These are phyloP conservation scores for Chelidonichthys spinosus DNA, from an alignment of 2,797 vertebrate genomes.

Conservation along the genomic window DNA sequence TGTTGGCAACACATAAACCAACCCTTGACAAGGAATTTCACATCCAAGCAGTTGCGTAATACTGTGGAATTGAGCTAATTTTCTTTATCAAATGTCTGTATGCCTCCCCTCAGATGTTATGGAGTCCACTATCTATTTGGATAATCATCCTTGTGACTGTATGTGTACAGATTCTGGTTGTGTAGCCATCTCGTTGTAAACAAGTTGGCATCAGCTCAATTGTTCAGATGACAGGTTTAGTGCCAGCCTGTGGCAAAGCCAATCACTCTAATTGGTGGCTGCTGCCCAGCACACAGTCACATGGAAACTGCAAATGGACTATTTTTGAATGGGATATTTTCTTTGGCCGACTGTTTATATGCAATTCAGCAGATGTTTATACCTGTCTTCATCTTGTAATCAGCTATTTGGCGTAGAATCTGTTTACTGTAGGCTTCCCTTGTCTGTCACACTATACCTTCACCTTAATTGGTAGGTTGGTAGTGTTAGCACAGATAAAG, in stretches of 20 bases:
- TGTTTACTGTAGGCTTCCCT: not conserved
- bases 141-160: not conserved
- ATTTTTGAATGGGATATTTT: constrained; percentile 13
- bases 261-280: constrained; percentile 20
- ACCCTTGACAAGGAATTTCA: not conserved
- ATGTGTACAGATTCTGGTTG: not conserved
- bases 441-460: constrained; percentile 8
- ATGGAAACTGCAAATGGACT: constrained; percentile 19
- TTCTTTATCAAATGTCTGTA: too few species aligned
- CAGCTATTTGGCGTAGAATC: constrained; percentile 16
- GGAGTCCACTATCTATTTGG: not conserved
- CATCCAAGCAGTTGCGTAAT: not conserved
- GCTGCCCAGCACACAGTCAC: constrained; percentile 1
- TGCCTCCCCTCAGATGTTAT: not conserved
- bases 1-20: constrained; percentile 31
- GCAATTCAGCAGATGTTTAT: constrained; percentile 15
- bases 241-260: constrained; percentile 10
- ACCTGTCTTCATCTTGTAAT: constrained; percentile 11
- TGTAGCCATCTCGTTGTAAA: not conserved
- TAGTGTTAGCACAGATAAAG: constrained; percentile 10
- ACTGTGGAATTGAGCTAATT: not conserved
- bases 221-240: constrained; percentile 25
- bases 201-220: constrained; percentile 6
- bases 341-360: constrained; percentile 8
- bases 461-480: constrained; percentile 6